phyloP scores from a whole-genome alignment of 2,797 vertebrate genomes.

The Acipenser transmontanus region DNA sequence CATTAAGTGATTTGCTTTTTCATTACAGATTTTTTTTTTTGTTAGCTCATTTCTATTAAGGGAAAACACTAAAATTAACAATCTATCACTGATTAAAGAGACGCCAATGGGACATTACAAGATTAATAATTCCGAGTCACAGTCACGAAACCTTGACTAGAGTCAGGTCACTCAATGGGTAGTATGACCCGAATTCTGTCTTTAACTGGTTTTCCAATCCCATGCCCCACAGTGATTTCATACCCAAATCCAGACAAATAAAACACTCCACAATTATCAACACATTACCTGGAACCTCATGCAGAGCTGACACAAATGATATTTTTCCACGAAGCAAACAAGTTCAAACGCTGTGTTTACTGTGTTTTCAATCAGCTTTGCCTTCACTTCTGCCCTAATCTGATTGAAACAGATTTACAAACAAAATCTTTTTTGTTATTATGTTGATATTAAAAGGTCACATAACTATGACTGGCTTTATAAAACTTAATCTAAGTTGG shows the following conservation, averaged over 20 bases:
- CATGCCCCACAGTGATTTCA: no score
- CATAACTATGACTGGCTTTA: conserved; percentile 47
- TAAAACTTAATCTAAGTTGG: conserved; percentile 55
- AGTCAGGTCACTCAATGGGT: no score
- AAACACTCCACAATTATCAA: no score
- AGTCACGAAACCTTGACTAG: no score
- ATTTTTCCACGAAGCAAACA: background rate
- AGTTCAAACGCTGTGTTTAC: conserved; percentile 63
- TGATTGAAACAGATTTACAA: conserved; percentile 72
- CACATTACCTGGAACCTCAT: no score
- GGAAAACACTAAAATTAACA: conserved; percentile 55
- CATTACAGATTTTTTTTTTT: conserved; percentile 45
- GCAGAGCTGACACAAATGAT: no score
- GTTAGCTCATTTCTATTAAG: conserved; percentile 36
- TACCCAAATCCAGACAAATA: no score
- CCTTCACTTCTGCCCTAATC: conserved; percentile 67
- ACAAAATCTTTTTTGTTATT: conserved; percentile 59
- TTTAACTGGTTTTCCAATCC: no score
- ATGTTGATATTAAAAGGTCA: conserved; percentile 71
- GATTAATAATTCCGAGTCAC: no score
- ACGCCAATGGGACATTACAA: no score
- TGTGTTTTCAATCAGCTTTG: conserved; percentile 77
- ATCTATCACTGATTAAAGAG: conserved; percentile 42
- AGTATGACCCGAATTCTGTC: no score
- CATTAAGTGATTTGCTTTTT: conserved; percentile 67